phyloP scores from a whole-genome alignment of 2,888 invertebrate genomes.

The Acleris cristana region DNA sequence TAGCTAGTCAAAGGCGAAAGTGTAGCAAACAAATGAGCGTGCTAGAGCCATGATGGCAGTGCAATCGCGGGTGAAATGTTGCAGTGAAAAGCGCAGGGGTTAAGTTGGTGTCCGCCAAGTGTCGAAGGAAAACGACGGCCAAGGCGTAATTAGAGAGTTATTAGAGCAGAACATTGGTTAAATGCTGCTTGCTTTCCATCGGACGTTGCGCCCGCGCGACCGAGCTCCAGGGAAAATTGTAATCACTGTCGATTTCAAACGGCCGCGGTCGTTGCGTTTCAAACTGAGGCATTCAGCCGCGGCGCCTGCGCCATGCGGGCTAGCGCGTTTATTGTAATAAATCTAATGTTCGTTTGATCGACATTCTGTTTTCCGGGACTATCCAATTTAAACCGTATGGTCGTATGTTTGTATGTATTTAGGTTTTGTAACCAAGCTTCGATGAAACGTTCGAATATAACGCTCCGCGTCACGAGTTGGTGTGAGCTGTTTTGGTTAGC shows the following conservation, averaged over 20 bases:
- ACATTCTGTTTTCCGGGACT: conserved; percentile 49
- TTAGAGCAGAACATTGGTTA: conserved; percentile 83
- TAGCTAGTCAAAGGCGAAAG: conserved; percentile 69
- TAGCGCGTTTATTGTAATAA: conserved; percentile 58
- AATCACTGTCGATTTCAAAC: conserved; percentile 83
- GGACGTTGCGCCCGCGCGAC: conserved; percentile 80
- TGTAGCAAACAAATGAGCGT: conserved; percentile 70
- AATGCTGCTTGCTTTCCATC: conserved; percentile 84
- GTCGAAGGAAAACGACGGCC: conserved; percentile 76
- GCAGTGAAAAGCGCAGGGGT: conserved; percentile 76
- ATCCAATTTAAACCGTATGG: conserved; percentile 22
- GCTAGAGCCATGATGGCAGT: conserved; percentile 45
- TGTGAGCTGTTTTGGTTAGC: conserved; percentile 67
- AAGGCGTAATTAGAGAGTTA: conserved; percentile 80
- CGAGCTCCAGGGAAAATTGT: conserved; percentile 80
- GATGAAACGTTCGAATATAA: conserved; percentile 54
- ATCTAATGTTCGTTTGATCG: conserved; percentile 50
- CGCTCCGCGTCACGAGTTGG: conserved; percentile 48
- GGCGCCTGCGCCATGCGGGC: conserved; percentile 42
- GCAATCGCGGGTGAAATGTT: conserved; percentile 71
- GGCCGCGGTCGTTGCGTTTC: conserved; percentile 68
- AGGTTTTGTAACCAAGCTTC: conserved; percentile 57
- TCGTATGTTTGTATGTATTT: conserved; percentile 7
- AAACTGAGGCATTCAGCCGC: conserved; percentile 62
- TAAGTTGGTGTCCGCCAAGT: conserved; percentile 69